These are phyloP conservation scores for Bradypodion pumilum DNA, from an alignment of 2,797 vertebrate species.

Conservation along the genomic window DNA sequence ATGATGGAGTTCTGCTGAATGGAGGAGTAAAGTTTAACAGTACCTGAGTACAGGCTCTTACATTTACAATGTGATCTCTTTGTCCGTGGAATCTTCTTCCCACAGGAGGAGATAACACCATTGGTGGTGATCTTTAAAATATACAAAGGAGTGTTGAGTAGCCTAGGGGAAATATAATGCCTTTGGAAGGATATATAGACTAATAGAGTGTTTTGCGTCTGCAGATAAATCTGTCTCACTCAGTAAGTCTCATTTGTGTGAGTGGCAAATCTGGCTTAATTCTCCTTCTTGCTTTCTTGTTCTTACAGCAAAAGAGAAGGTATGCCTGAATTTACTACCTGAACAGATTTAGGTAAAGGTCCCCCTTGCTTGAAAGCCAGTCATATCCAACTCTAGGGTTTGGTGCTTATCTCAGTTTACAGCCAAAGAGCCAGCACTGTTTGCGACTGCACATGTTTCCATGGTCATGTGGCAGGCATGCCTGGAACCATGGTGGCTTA, in stretches of 20 bases:
- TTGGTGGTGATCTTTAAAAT: neutral
- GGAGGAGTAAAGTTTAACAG: neutral
- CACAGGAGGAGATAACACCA: neutral
- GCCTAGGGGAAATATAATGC: neutral
- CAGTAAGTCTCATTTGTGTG: neutral
- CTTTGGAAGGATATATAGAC: neutral
- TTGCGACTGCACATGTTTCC: no score
- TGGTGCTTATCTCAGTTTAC: no score
- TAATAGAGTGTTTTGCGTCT: neutral
- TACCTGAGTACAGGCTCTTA: neutral
- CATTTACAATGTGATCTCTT: conserved; percentile 13
- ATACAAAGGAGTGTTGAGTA: neutral
- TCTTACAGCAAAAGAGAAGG: neutral
- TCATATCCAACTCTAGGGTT: no score
- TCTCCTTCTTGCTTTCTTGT: neutral
- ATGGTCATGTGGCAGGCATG: no score
- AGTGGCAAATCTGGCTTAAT: neutral
- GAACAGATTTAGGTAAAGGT: no score
- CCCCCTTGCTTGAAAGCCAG: no score
- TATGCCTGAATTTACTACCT: neutral
- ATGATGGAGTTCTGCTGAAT: neutral
- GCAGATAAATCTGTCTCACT: neutral
- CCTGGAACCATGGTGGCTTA: no score
- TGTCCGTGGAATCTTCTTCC: neutral
- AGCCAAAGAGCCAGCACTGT: no score